Evolutionary conservation across 2,888 invertebrate species (phyloP).

Genomic region (Ernsta delagoae): DNA sequence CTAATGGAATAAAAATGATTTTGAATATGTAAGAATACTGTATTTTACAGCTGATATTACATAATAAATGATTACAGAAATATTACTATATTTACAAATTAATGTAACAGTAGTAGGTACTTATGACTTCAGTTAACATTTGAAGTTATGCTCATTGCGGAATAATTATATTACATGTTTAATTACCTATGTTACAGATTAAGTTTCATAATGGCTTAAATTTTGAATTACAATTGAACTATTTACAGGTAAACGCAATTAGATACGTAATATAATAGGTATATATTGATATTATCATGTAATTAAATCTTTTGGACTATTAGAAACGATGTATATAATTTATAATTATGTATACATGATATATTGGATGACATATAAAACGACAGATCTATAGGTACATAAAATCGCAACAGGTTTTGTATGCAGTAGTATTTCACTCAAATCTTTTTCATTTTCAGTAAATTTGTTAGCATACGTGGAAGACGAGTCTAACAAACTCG

Average conservation of each 20-base stretch:
- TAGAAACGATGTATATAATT: not conserved
- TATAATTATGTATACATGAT: too few relatives aligned
- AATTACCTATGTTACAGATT: too few relatives aligned
- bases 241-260: not conserved
- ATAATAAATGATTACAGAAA: too few relatives aligned
- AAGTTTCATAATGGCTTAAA: not conserved
- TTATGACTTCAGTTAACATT: too few relatives aligned
- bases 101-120: too few relatives aligned
- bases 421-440: not conserved
- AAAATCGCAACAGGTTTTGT: constrained; percentile 11
- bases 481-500: not conserved
- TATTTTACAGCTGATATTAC: not conserved
- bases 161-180: too few relatives aligned
- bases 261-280: too few relatives aligned
- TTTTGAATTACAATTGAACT: not conserved
- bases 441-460: constrained; percentile 3
- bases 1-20: constrained; percentile 15
- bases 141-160: too few relatives aligned
- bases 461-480: constrained; percentile 3
- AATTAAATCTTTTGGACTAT: not conserved
- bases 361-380: too few relatives aligned
- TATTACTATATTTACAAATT: constrained; percentile 1
- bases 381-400: too few relatives aligned
- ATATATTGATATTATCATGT: too few relatives aligned
- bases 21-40: constrained; percentile 1